Evolutionary conservation across 2,888 invertebrate species (phyloP), one percentile per base, ranked within the genome.

Genomic region (Philaethria dido): DNA sequence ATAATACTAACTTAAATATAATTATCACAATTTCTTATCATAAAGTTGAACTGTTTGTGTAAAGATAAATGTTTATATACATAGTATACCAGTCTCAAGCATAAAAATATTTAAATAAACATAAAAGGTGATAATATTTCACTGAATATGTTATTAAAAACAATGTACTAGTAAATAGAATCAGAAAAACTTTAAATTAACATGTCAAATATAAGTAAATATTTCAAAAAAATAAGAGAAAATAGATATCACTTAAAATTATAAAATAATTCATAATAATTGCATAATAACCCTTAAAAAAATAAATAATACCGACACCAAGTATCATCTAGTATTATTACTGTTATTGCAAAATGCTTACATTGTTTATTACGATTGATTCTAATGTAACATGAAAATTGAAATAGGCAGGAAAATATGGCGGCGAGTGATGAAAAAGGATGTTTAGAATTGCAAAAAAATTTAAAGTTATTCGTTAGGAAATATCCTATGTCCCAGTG

Each of bases 1-100:
- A 55, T 61, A 59, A 45, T 11, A 65, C 50, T 71, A 69, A 70
- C 71, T 71, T 69, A 72, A 68, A 64, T 39, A 61, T 63, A 66
- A 68, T 72, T 74, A 74, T 74, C 73, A 74, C 73, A 72, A 69
- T 62, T 57, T 64, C 66, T 70, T 68, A 71, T 70, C 70, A 52
- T 36, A 69, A 18, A 18, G 47, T 52, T 67, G 57, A 68, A 62
- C 62, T 70, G 36, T 44, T 39, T 62, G 29, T 42, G 25, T 62
- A 29, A 36, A 65, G 64, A 60, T 50, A 65, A 59, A 57, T 16
- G 57, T 22, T 18, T 29, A 42, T 25, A 57, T 29, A 42, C 16
- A 57, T 36, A 0, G 9, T 62, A 36, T 11, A 20, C 16, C 11
- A 48, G 47, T 62, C 48, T 62, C 20, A 8, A 20, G 3, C 14